Percentiles rank a stretch among this genome's conserved stretches.
phyloP scores from a whole-genome alignment of 1,140 invertebrate genomes.

The Dufourea novaeangliae region DNA sequence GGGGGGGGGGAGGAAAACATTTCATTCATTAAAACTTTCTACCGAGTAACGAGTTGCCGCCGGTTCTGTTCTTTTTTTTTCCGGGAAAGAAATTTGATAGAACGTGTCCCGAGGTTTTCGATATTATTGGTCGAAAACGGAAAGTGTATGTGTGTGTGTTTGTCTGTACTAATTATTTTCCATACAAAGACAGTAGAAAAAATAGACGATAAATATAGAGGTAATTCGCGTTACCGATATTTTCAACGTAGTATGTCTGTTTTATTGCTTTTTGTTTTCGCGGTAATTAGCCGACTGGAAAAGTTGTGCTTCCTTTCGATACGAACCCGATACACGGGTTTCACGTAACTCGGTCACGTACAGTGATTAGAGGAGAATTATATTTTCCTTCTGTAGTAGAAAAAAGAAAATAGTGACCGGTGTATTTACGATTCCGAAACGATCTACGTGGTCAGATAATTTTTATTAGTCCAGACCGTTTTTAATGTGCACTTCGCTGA shows the following conservation, averaged over 20 bases:
- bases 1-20: background rate
- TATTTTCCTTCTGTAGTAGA: background rate
- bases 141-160: too few species aligned
- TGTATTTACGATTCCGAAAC: background rate
- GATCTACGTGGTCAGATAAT: background rate
- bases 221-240: background rate
- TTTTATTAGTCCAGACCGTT: background rate
- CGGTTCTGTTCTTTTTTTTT: too few species aligned
- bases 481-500: background rate
- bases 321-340: background rate
- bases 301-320: background rate
- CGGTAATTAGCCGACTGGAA: background rate
- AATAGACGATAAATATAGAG: background rate
- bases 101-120: too few species aligned
- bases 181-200: too few species aligned
- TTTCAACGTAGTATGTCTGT: background rate
- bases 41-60: conserved; percentile 24
- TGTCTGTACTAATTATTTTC: too few species aligned
- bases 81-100: too few species aligned
- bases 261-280: background rate
- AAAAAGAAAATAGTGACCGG: background rate
- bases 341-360: conserved; percentile 5
- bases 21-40: background rate
- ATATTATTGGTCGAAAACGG: too few species aligned
- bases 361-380: background rate